Evolutionary conservation across 2,113 vertebrate genomes (phyloP), one percentile per base, ranked within the genome.

Genomic region (Vombatus ursinus): DNA sequence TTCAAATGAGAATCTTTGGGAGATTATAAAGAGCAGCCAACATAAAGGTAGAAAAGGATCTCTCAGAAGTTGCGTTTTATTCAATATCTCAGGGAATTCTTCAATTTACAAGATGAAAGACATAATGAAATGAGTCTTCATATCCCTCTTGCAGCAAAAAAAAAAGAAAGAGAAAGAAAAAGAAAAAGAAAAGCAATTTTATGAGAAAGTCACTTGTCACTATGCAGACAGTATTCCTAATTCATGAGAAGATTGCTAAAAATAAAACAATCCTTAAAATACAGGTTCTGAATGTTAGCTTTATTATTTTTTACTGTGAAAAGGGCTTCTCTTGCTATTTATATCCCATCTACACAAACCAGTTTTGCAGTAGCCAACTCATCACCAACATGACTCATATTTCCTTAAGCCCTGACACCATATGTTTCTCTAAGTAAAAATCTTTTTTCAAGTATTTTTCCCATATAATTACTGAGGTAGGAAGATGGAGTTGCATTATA

Each of bases 381-480:
- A 96, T 96, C 97, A 48, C 96, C 96, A 68, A 91, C 54, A 96
- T 98, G 98, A 98, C 92, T 98, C 97, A 97, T 61, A 96, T 97
- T 98, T 98, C 96, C 98, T 98, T 96, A 98, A 98, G 96, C 94
- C 93, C 51, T 98, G 2, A 96, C 16, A 96, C 97, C 93, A 92
- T 97, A 96, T 98, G 97, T 91, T 98, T 98, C 97, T 92, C 91
- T 96, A 93, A 95, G 93, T 94, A 90, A 96, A 96, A 98, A 91
- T 95, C 28, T 95, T 0, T 97, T 96, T 94, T 93, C 68, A 61
- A 44, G 0, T 48, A 48, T 93, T 77, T 93, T 94, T 97, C 89
- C 52, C 90, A 51, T 95, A 68, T 90, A 97, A 95, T 97, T 93
- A n/a, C 95, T 90, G 50, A 92, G 97, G 95, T 96, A 10, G 97